Evolutionary conservation across 2,797 vertebrate genomes (phyloP).

Genomic region (Myotis daubentonii): DNA sequence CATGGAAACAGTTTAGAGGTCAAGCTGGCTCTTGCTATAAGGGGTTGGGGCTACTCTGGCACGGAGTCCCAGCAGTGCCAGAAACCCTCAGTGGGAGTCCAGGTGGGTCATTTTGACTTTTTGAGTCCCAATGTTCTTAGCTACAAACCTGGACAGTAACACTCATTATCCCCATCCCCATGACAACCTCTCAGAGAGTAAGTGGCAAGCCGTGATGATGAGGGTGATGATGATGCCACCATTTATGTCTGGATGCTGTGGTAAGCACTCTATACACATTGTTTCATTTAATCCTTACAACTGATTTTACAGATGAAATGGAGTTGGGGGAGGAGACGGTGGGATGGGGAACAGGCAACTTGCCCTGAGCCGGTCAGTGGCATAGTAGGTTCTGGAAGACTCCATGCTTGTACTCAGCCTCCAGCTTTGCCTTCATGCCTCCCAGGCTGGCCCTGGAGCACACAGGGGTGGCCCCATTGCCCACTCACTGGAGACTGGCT

Average conservation of each 20-base stretch:
- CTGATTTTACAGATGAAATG: background rate
- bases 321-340: background rate
- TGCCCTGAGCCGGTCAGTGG: background rate
- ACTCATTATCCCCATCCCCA: background rate
- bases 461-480: background rate
- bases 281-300: background rate
- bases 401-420: background rate
- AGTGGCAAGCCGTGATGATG: background rate
- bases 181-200: background rate
- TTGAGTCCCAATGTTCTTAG: background rate
- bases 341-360: no score
- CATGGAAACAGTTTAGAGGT: rapidly evolving
- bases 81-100: background rate
- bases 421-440: background rate
- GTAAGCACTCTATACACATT: background rate
- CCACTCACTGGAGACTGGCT: background rate
- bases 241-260: background rate
- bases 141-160: background rate
- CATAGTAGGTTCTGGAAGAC: background rate
- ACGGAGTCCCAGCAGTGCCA: background rate
- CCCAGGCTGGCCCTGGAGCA: background rate
- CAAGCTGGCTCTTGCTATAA: background rate
- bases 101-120: background rate
- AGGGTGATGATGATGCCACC: background rate
- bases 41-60: background rate